Conservation (phyloP, 2,113 vertebrate genomes). For the Empidonax alnorum region DNA sequence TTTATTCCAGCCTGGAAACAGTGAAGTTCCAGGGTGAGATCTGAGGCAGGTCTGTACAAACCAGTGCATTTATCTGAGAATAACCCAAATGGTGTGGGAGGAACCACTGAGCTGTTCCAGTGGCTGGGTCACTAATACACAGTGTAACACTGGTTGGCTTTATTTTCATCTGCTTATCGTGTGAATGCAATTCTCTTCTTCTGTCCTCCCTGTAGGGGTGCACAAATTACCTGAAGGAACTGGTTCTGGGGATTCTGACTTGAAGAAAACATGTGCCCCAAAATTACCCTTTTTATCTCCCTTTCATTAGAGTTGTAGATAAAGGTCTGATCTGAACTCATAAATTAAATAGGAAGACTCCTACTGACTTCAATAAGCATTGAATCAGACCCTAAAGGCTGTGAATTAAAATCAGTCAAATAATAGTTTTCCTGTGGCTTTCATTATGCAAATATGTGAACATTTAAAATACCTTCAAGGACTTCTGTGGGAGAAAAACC, state of each 20-base stretch:
- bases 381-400: constrained; percentile 20
- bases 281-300: not conserved
- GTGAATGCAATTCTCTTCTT: not conserved
- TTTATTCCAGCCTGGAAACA: not conserved
- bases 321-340: constrained; percentile 6
- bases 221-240: not conserved
- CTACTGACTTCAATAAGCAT: constrained; percentile 11
- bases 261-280: not conserved
- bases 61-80: not conserved
- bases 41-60: not conserved
- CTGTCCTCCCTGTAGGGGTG: not conserved
- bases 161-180: not conserved
- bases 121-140: not conserved
- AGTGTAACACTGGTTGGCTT: not conserved
- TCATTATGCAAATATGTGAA: not conserved
- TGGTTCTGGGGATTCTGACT: not conserved
- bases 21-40: not conserved
- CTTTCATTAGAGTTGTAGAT: not conserved
- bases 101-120: not conserved
- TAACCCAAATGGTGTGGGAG: not conserved
- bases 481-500: not conserved
- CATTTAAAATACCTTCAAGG: not conserved
- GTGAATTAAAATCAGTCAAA: constrained; percentile 24
- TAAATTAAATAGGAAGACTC: constrained; percentile 25
- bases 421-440: constrained; percentile 33